These are phyloP conservation scores for Agapostemon virescens DNA, from an alignment of 2,888 invertebrate species.

Conservation along the genomic window DNA sequence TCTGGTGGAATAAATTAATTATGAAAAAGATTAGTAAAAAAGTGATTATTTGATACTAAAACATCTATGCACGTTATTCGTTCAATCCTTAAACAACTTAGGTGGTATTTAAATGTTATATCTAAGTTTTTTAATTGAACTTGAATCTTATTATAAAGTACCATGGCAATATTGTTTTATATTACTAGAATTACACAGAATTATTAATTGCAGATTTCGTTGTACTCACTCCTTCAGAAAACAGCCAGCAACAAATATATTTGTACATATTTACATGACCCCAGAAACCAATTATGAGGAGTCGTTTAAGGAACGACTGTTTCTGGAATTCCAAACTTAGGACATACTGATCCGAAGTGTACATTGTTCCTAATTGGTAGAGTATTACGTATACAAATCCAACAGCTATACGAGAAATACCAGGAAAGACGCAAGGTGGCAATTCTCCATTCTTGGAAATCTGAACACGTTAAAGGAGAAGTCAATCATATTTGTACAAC, in stretches of 20 bases:
- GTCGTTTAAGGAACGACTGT: slow-evolving; percentile 83
- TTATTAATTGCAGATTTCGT: not conserved
- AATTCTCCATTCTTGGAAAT: slow-evolving; percentile 56
- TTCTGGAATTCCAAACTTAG: slow-evolving; percentile 84
- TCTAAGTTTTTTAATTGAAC: too few species aligned
- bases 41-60: not conserved
- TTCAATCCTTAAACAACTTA: not conserved
- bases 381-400: slow-evolving; percentile 88
- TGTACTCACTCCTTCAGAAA: slow-evolving; percentile 88
- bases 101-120: not conserved
- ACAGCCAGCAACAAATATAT: slow-evolving; percentile 96
- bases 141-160: not conserved
- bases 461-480: slow-evolving; percentile 48
- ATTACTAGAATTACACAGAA: not conserved
- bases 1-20: too few species aligned
- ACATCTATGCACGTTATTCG: not conserved
- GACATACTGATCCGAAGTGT: slow-evolving; percentile 89
- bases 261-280: slow-evolving; percentile 93
- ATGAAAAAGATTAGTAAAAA: too few species aligned
- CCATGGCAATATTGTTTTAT: not conserved
- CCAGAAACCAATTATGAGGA: slow-evolving; percentile 89
- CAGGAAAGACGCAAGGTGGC: slow-evolving; percentile 81
- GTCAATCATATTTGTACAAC: not conserved
- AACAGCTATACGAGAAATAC: slow-evolving; percentile 84
- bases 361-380: slow-evolving; percentile 87